Evolutionary conservation across 1,140 invertebrate genomes (phyloP).

Genomic region (Bursaphelenchus mucronatus): DNA sequence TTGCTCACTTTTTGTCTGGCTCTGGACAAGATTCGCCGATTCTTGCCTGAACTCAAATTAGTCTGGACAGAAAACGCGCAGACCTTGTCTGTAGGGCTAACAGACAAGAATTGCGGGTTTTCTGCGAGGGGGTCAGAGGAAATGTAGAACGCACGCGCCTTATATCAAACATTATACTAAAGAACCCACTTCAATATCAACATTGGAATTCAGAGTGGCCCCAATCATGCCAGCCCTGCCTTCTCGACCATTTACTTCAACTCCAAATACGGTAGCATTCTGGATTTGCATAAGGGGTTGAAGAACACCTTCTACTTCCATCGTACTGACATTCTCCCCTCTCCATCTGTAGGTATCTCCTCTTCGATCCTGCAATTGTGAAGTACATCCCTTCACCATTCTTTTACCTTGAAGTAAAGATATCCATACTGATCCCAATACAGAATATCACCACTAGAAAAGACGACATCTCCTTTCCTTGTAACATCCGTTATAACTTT

Average conservation of each 20-base stretch:
- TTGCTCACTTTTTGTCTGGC: no score
- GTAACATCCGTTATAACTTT: slow-evolving; percentile 88
- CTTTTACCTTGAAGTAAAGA: slow-evolving; percentile 74
- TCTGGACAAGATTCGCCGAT: no score
- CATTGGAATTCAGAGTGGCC: slow-evolving; percentile 63
- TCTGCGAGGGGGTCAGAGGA: no score
- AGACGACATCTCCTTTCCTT: slow-evolving; percentile 78
- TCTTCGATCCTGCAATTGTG: slow-evolving; percentile 71
- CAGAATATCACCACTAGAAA: slow-evolving; percentile 75
- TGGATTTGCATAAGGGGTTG: slow-evolving; percentile 79
- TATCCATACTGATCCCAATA: slow-evolving; percentile 85
- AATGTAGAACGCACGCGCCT: no score
- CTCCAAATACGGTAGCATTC: slow-evolving; percentile 89
- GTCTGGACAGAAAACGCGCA: no score
- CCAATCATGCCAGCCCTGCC: slow-evolving; percentile 93
- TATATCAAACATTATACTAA: no score
- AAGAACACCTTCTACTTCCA: slow-evolving; percentile 87
- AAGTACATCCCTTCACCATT: neutral
- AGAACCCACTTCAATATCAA: slow-evolving; percentile 30
- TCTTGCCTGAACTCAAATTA: no score
- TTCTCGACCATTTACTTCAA: slow-evolving; percentile 74
- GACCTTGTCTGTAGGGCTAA: no score
- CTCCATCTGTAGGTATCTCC: slow-evolving; percentile 88
- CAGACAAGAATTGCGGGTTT: no score
- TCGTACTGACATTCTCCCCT: slow-evolving; percentile 96